phyloP scores from a whole-genome alignment of 2,888 invertebrate genomes.

The Conops quadrifasciatus region DNA sequence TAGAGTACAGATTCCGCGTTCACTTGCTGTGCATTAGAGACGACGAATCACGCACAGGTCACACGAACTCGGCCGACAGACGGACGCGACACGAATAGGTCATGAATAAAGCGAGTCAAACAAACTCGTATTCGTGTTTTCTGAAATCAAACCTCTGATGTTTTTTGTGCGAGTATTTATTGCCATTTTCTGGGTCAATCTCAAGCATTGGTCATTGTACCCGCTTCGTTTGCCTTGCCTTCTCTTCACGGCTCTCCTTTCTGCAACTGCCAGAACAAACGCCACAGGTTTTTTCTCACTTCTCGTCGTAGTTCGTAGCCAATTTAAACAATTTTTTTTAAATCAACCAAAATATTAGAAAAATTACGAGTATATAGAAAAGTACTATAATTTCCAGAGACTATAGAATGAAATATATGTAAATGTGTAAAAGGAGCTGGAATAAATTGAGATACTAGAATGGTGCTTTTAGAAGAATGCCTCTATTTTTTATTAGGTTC shows the following conservation, averaged over 20 bases:
- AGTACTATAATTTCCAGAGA: no score
- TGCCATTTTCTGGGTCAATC: slow-evolving; percentile 50
- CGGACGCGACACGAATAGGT: neutral
- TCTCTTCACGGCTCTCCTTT: neutral
- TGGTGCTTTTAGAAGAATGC: no score
- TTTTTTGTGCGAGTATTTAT: slow-evolving; percentile 5
- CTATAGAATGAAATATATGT: no score
- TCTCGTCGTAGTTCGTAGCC: neutral
- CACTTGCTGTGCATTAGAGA: neutral
- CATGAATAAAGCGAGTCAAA: neutral
- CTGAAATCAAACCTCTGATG: no score
- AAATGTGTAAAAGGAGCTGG: no score
- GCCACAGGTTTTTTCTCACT: neutral
- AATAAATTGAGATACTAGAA: no score
- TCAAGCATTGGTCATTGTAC: slow-evolving; percentile 43
- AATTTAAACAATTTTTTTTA: no score
- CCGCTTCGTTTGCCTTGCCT: slow-evolving; percentile 22
- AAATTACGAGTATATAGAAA: no score
- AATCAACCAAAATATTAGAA: no score
- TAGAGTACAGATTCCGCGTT: neutral
- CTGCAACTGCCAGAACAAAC: neutral
- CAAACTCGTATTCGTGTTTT: neutral
- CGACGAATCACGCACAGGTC: no score
- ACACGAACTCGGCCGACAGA: neutral
- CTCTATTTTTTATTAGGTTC: no score